These are phyloP conservation scores for Orchestia grillus DNA, from an alignment of 1,140 invertebrate species.

Conservation along the genomic window DNA sequence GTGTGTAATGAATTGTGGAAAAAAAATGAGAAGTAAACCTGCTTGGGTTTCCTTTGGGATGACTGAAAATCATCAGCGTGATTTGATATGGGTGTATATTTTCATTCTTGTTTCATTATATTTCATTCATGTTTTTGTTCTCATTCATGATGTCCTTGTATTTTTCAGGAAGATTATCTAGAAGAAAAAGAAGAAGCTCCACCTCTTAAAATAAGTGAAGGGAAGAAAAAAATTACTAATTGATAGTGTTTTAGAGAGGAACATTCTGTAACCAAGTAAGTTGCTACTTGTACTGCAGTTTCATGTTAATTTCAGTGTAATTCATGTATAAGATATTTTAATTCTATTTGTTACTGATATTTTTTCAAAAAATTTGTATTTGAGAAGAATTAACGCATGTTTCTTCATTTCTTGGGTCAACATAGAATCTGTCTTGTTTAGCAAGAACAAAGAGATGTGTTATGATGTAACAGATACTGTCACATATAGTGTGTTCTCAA, in stretches of 20 bases:
- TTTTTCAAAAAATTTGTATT: too few relatives aligned
- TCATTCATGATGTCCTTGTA: too few relatives aligned
- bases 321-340: neutral
- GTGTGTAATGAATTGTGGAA: too few relatives aligned
- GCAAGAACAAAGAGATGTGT: too few relatives aligned
- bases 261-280: neutral
- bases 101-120: too few relatives aligned
- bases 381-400: neutral
- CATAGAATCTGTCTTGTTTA: too few relatives aligned
- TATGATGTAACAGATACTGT: too few relatives aligned
- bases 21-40: too few relatives aligned
- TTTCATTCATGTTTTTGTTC: neutral
- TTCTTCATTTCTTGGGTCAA: neutral
- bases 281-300: neutral
- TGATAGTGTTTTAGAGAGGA: neutral
- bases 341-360: neutral
- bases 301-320: neutral
- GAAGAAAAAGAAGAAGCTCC: conserved; percentile 13
- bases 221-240: conserved; percentile 22
- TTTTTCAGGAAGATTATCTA: conserved; percentile 36
- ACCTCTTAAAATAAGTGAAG: neutral
- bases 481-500: too few relatives aligned
- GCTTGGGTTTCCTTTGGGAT: too few relatives aligned
- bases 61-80: too few relatives aligned
- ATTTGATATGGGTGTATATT: too few relatives aligned